These are phyloP conservation scores for Lycaon pictus DNA, from an alignment of 2,113 vertebrate genomes.

Conservation along the genomic window DNA sequence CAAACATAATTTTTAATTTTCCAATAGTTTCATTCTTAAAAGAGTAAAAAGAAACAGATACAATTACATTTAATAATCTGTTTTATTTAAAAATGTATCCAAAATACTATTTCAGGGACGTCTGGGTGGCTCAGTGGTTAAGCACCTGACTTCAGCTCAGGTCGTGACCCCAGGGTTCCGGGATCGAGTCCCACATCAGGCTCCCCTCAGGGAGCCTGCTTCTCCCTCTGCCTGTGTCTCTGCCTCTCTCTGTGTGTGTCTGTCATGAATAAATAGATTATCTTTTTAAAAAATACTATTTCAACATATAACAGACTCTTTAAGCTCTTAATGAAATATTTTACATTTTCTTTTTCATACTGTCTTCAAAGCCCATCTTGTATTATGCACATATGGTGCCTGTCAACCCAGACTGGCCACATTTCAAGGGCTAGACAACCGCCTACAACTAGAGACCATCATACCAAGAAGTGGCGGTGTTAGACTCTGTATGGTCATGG, in stretches of 20 bases:
- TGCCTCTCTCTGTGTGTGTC: too few relatives aligned
- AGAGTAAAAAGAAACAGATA: not conserved
- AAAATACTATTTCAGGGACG: not conserved
- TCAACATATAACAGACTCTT: not conserved
- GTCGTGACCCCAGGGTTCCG: too few relatives aligned
- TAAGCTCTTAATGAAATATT: not conserved
- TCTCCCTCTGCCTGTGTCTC: too few relatives aligned
- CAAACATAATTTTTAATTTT: not conserved
- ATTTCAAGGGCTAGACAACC: fast-evolving
- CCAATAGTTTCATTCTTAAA: not conserved
- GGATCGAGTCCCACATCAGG: too few relatives aligned
- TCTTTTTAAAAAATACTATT: not conserved
- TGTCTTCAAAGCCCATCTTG: not conserved
- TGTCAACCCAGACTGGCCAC: not conserved
- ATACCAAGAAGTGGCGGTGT: fast-evolving
- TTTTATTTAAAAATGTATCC: not conserved
- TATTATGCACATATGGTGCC: fast-evolving
- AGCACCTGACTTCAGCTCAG: too few relatives aligned
- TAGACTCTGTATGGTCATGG: too few relatives aligned
- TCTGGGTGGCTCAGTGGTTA: too few relatives aligned
- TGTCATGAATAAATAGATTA: too few relatives aligned
- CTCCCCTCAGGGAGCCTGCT: too few relatives aligned
- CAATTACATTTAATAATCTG: not conserved
- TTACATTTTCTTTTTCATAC: not conserved
- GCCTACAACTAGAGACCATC: fast-evolving